Evolutionary conservation across 2,113 vertebrate genomes (phyloP).

Genomic region (Ovis canadensis): DNA sequence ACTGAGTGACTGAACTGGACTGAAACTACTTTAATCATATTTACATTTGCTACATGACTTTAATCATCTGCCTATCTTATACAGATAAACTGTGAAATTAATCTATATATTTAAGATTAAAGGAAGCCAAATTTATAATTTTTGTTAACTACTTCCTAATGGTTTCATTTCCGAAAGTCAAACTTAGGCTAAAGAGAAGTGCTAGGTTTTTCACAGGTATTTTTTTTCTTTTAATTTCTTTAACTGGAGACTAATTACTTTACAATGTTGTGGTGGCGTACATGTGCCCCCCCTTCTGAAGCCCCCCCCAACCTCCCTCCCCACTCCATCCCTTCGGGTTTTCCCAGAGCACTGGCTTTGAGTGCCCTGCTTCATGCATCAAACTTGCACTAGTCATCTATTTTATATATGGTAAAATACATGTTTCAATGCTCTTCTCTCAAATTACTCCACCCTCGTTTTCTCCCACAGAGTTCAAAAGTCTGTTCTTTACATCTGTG

Average conservation of each 20-base stretch:
- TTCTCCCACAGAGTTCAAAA: neutral
- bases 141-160: neutral
- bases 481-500: neutral
- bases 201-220: neutral
- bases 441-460: neutral
- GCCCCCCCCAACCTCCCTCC: neutral
- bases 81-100: neutral
- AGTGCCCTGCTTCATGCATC: neutral
- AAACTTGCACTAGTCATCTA: neutral
- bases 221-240: neutral
- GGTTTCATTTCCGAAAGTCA: conserved; percentile 12
- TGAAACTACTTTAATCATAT: neutral
- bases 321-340: neutral
- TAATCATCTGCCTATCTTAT: neutral
- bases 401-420: neutral
- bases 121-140: neutral
- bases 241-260: neutral
- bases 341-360: neutral
- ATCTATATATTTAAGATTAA: neutral
- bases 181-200: neutral
- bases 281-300: neutral
- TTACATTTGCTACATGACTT: neutral
- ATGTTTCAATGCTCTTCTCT: neutral
- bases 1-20: neutral
- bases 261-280: neutral